These are phyloP conservation scores for Sesamia inferens DNA, from an alignment of 2,888 invertebrate genomes.

Conservation along the genomic window DNA sequence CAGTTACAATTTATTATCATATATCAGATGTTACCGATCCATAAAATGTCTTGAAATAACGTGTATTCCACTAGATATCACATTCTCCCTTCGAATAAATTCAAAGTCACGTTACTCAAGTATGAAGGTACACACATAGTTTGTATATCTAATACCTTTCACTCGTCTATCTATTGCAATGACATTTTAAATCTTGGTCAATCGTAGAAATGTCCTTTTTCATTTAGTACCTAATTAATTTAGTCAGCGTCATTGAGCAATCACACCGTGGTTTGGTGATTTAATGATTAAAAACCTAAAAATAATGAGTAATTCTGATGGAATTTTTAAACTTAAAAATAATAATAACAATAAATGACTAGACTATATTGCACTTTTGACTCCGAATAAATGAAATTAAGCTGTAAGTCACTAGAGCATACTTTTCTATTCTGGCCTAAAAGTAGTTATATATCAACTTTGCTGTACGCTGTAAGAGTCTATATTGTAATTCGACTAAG, in stretches of 20 bases:
- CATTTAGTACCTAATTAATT: constrained; percentile 46
- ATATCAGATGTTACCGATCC: constrained; percentile 43
- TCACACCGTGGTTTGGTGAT: constrained; percentile 47
- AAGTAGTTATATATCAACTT: constrained; percentile 16
- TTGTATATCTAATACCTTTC: constrained; percentile 48
- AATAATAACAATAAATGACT: constrained; percentile 32
- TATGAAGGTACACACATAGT: constrained; percentile 50
- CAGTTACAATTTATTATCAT: constrained; percentile 36
- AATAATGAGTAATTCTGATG: constrained; percentile 37
- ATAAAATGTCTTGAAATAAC: constrained; percentile 50
- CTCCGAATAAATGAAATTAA: constrained; percentile 30
- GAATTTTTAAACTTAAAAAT: constrained; percentile 8
- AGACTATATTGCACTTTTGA: constrained; percentile 46
- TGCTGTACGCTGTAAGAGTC: constrained; percentile 8
- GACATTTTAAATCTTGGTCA: constrained; percentile 70
- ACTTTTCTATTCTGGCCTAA: constrained; percentile 28
- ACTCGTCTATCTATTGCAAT: constrained; percentile 58
- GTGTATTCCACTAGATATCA: constrained; percentile 58
- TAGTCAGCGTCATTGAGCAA: constrained; percentile 60
- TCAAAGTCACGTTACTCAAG: constrained; percentile 51
- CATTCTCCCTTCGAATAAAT: constrained; percentile 56
- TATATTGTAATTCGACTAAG: constrained; percentile 17
- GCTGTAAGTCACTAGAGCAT: constrained; percentile 23
- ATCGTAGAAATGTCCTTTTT: constrained; percentile 50
- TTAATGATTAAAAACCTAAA: constrained; percentile 34